Evolutionary conservation across 2,888 invertebrate genomes (phyloP), one percentile per base, ranked within the genome.

Genomic region (Ennomos erosarius): DNA sequence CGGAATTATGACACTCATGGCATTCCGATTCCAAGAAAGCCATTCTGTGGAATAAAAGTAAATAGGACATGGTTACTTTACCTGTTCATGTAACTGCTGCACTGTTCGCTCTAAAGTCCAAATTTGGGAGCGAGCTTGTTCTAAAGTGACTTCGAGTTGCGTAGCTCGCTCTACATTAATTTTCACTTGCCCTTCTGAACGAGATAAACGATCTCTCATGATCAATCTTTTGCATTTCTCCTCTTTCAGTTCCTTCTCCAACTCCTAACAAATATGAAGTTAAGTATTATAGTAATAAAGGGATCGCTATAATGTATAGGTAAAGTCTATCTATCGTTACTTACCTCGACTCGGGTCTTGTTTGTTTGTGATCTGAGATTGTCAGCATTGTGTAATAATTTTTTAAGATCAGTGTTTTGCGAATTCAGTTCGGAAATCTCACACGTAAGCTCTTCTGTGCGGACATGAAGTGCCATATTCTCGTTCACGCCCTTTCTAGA

Each of bases 201-300:
- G 76, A 0, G 73, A 60, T 16, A 87, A 68, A 1, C 84, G 81
- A 9, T 88, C 85, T 63, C 66, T 81, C 8, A 86, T 54, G 1
- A 76, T 45, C 2, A 63, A 62, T 49, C 73, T 81, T 56, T 84
- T 85, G 48, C 72, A 75, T 62, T 80, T 85, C 64, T 88, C 87
- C 43, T 88, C 87, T 63, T 87, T 88, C 11, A 91, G 59, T 39
- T 84, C 82, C 62, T 82, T 88, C 71, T 89, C 88, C 16, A 90
- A 70, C 63, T 87, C 88, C 91, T 91, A 53, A 42, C n/a, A 11
- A 11, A 48, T 44, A 26, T 26, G 26, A 26, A 26, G 26, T 26
- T 6, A 6, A 4, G 16, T 16, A 16, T 16, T 26, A 26, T 5
- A n/a, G n/a, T n/a, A 6, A 26, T 26, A 26, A 26, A 26, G 26